Evolutionary conservation across 2,113 vertebrate genomes (phyloP).

Genomic region (Hippocampus zosterae): DNA sequence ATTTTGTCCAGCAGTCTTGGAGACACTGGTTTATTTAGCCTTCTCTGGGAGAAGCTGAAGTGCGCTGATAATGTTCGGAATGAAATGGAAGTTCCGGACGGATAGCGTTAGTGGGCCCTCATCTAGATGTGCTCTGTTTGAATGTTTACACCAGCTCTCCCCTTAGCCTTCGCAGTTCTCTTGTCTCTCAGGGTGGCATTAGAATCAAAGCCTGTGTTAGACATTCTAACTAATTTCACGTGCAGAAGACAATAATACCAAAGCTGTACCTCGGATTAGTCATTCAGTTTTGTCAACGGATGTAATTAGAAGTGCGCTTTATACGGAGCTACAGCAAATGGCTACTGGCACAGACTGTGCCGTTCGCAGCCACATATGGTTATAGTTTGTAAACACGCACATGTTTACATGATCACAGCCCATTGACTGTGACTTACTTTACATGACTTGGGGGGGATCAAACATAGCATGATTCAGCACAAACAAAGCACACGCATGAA

Average conservation of each 20-base stretch:
- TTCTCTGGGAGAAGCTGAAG: conserved; percentile 36
- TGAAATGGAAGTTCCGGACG: conserved; percentile 28
- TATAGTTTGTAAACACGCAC: conserved; percentile 55
- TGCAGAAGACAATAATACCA: conserved; percentile 57
- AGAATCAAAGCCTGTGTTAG: conserved; percentile 40
- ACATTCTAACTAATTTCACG: conserved; percentile 48
- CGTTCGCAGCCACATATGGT: conserved; percentile 52
- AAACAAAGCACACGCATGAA: conserved; percentile 30
- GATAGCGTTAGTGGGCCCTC: conserved; percentile 17
- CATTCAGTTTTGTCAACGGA: conserved; percentile 58
- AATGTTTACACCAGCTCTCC: conserved; percentile 49
- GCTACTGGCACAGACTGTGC: conserved; percentile 48
- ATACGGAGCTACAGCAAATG: conserved; percentile 47
- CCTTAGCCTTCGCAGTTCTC: conserved; percentile 30
- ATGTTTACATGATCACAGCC: conserved; percentile 59
- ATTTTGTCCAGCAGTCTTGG: conserved; percentile 13
- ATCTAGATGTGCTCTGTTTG: conserved; percentile 37
- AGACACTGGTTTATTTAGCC: conserved; percentile 43
- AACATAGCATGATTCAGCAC: conserved; percentile 7
- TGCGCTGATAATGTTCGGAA: conserved; percentile 3
- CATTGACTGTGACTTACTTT: conserved; percentile 34
- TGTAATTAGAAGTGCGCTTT: conserved; percentile 56
- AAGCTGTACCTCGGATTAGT: conserved; percentile 43
- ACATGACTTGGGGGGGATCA: conserved; percentile 37
- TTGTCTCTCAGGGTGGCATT: conserved; percentile 55